Conservation (phyloP, 2,113 vertebrate genomes). For the Ictalurus punctatus region DNA sequence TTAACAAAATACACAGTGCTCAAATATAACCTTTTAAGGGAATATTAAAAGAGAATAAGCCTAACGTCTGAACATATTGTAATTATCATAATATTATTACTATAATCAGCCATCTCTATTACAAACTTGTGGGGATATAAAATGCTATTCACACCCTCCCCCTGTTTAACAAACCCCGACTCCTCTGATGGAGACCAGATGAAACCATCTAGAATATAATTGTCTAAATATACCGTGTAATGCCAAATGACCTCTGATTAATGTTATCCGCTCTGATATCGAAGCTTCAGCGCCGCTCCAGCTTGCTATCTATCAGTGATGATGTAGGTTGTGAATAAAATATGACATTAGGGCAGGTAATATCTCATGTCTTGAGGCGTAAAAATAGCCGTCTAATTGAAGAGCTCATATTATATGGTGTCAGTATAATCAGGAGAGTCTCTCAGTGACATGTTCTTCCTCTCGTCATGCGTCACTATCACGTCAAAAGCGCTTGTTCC, state of each 20-base stretch:
- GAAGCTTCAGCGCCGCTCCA: constrained; percentile 37
- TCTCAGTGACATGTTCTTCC: constrained; percentile 44
- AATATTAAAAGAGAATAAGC: neutral
- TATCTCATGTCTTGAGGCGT: constrained; percentile 55
- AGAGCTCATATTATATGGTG: constrained; percentile 50
- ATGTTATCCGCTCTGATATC: constrained; percentile 37
- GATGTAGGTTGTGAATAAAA: constrained; percentile 59
- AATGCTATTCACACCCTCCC: neutral
- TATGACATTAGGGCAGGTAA: constrained; percentile 59
- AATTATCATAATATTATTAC: neutral
- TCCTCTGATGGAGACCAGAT: constrained; percentile 40
- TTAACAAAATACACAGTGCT: neutral
- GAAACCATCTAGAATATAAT: constrained; percentile 48
- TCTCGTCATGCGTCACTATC: constrained; percentile 43
- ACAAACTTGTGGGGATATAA: neutral
- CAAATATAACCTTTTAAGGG: neutral
- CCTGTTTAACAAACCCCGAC: neutral
- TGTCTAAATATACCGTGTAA: constrained; percentile 49
- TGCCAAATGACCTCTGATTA: constrained; percentile 44
- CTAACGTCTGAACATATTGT: neutral
- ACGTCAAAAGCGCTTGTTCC: constrained; percentile 38
- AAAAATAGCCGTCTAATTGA: constrained; percentile 63
- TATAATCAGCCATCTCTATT: neutral
- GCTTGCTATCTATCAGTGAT: constrained; percentile 49
- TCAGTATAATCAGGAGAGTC: constrained; percentile 48